Percentiles rank a stretch among this genome's conserved stretches.
phyloP scores from a whole-genome alignment of 1,140 invertebrate genomes.

The Trinorchestia longiramus region DNA sequence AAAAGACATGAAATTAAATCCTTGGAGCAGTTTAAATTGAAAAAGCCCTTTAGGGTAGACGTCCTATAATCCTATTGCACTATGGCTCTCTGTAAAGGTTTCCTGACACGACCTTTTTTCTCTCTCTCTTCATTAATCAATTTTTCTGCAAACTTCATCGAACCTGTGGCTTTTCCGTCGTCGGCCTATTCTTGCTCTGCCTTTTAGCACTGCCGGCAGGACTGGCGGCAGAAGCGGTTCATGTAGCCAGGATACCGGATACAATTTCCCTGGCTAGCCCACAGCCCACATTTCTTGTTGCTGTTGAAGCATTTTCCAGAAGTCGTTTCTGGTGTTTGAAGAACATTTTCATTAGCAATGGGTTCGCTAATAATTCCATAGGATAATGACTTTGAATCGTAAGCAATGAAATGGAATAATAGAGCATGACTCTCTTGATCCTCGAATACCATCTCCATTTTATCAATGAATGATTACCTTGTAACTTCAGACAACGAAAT shows the following conservation, averaged over 20 bases:
- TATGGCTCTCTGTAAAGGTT: not conserved
- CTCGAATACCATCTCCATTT: not conserved
- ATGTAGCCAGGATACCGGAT: conserved; percentile 69
- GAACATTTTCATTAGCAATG: not conserved
- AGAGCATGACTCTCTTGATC: not conserved
- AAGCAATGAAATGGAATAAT: not conserved
- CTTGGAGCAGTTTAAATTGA: not conserved
- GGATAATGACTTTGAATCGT: not conserved
- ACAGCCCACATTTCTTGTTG: not conserved
- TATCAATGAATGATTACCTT: too few species aligned
- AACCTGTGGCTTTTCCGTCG: not conserved
- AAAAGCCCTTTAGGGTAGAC: not conserved
- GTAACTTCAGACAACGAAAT: too few species aligned
- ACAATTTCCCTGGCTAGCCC: conserved; percentile 14
- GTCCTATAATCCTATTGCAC: not conserved
- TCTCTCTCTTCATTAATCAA: not conserved
- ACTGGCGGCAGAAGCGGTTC: conserved; percentile 68
- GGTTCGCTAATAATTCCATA: not conserved
- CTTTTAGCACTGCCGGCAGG: conserved; percentile 66
- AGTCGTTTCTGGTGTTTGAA: not conserved
- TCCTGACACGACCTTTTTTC: not conserved
- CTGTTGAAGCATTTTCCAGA: not conserved
- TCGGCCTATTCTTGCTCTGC: too few species aligned
- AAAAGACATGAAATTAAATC: not conserved
- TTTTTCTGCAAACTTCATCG: too few species aligned